These are phyloP conservation scores for Fulica atra DNA, from an alignment of 2,113 vertebrate genomes.

Conservation along the genomic window DNA sequence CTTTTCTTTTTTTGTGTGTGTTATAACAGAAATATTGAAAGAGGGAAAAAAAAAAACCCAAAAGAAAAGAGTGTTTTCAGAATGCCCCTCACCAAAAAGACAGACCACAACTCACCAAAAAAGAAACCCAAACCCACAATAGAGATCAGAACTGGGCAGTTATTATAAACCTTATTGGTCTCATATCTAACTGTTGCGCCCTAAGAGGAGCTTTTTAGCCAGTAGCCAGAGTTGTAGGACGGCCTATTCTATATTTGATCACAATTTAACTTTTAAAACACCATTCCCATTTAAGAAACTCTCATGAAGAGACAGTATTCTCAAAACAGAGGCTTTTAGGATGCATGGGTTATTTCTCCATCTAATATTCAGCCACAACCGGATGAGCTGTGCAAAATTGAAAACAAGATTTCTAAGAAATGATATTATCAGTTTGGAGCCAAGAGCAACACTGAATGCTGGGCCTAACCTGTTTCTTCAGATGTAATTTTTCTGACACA, in stretches of 20 bases:
- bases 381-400: background rate
- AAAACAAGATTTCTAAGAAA: conserved; percentile 38
- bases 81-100: too few species aligned
- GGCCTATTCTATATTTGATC: background rate
- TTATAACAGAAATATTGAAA: background rate
- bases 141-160: background rate
- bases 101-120: background rate
- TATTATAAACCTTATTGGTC: background rate
- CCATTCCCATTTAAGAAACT: background rate
- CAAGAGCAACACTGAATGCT: background rate
- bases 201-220: background rate
- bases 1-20: background rate
- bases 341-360: background rate
- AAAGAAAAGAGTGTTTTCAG: background rate
- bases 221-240: background rate
- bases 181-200: background rate
- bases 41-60: background rate
- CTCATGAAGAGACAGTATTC: background rate
- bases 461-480: conserved; percentile 39
- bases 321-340: background rate
- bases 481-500: conserved; percentile 64
- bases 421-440: conserved; percentile 13
- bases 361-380: background rate
- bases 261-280: background rate
- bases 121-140: background rate